Evolutionary conservation across 2,888 invertebrate species (phyloP), one percentile per base, ranked within the genome.

Genomic region (Diaprepes abbreviatus): DNA sequence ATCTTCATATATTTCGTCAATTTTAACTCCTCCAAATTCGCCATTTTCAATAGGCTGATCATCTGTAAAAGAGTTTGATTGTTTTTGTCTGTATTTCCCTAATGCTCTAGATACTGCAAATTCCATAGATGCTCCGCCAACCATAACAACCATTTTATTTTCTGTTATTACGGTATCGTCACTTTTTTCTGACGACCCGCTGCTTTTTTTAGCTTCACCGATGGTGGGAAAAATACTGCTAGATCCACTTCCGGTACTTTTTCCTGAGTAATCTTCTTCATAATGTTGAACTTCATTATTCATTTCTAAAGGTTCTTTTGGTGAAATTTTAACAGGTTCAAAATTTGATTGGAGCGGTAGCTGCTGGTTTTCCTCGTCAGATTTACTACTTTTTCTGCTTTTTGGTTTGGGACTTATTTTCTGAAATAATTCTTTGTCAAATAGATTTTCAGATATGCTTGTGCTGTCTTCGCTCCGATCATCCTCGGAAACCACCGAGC

Each of bases 61-160:
- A 77, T 92, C 92, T 35, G 90, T 90, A 54, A 91, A 85, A 14
- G 91, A 90, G 31, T 91, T 91, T 76, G 92, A 91, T 71, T 91
- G 87, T 74, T 92, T 88, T 74, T 92, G 88, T 48, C 93, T 86
- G 80, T 93, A 94, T 83, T 93, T 93, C 19, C 93, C 93, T 19
- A 94, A 84, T 0, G 93, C 93, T 79, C 93, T 85, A 0, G 93
- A 93, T 0, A 93, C 94, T 0, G 93, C 93, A 83, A 94, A 94
- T 80, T 94, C 94, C 88, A 93, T 92, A 7, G 92, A 91, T 12
- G 92, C 89, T 16, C 90, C 90, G 9, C 87, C 77, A n/a, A 88
- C 87, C 7, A 71, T 54, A n/a, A 87, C 86, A 40, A 88, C 82
- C 7, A 84, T 83, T 74, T 83, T 82, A 59, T 77, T 87, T 65